These are phyloP conservation scores for Thunnus albacares DNA, from an alignment of 2,797 vertebrate genomes.

Conservation along the genomic window DNA sequence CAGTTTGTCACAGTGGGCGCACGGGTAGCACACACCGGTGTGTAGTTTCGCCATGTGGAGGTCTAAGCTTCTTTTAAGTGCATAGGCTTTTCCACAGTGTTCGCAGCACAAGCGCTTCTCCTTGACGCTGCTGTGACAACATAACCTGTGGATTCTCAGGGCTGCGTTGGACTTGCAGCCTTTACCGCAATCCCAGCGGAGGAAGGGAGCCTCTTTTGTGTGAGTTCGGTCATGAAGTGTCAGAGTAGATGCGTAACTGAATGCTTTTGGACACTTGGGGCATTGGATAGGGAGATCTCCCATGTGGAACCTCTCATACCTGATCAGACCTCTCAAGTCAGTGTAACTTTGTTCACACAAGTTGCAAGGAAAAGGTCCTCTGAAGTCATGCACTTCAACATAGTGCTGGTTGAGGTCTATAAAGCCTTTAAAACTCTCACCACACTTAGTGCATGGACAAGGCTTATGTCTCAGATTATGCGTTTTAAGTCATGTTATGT, in stretches of 20 bases:
- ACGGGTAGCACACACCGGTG: slow-evolving; percentile 23
- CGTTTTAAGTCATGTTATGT: not conserved
- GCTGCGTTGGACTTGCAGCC: slow-evolving; percentile 30
- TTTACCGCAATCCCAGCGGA: slow-evolving; percentile 44
- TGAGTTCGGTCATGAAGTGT: slow-evolving; percentile 31
- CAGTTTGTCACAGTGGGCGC: slow-evolving; percentile 32
- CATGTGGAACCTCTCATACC: slow-evolving; percentile 37
- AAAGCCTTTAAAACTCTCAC: slow-evolving; percentile 23
- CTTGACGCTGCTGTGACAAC: slow-evolving; percentile 16
- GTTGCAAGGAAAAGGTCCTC: slow-evolving; percentile 37
- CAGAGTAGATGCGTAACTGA: slow-evolving; percentile 13
- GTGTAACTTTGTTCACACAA: slow-evolving; percentile 27
- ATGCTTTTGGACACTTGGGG: slow-evolving; percentile 32
- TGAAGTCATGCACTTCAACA: slow-evolving; percentile 17
- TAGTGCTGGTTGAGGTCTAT: slow-evolving; percentile 39
- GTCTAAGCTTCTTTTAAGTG: slow-evolving; percentile 37
- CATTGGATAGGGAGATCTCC: slow-evolving; percentile 37
- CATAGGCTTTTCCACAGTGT: slow-evolving; percentile 32
- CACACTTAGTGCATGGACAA: slow-evolving; percentile 16
- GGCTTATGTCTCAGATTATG: slow-evolving; percentile 40
- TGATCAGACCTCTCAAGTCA: slow-evolving; percentile 26
- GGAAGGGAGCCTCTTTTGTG: slow-evolving; percentile 30
- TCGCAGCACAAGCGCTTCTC: slow-evolving; percentile 39
- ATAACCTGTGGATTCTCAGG: slow-evolving; percentile 35
- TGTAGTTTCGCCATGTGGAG: slow-evolving; percentile 31